phyloP scores from a whole-genome alignment of 2,113 vertebrate species.

The Entelurus aequoreus region DNA sequence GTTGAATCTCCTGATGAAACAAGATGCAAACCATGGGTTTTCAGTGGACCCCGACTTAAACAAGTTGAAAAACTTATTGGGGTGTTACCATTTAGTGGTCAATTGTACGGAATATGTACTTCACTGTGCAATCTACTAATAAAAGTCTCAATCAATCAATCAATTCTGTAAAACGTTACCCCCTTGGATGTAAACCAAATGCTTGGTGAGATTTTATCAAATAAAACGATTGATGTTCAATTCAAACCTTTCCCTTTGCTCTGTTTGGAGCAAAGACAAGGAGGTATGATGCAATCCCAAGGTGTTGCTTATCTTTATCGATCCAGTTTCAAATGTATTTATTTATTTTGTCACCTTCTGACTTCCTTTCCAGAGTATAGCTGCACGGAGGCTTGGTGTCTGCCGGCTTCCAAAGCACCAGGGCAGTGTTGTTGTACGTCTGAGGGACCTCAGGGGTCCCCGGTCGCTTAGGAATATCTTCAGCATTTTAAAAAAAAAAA shows the following conservation, averaged over 20 bases:
- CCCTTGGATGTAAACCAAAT: background rate
- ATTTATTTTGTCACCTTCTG: slow-evolving; percentile 72
- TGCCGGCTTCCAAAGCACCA: slow-evolving; percentile 90
- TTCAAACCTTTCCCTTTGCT: too few relatives aligned
- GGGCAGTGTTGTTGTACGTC: slow-evolving; percentile 86
- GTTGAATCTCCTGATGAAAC: slow-evolving; percentile 72
- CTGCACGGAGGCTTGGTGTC: slow-evolving; percentile 85
- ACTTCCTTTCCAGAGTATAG: slow-evolving; percentile 81
- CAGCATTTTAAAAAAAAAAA: background rate
- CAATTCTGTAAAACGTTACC: background rate
- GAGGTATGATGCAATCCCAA: background rate
- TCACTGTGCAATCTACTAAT: too few relatives aligned
- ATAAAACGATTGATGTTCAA: background rate
- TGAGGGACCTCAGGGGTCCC: slow-evolving; percentile 89
- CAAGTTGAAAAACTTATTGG: too few relatives aligned
- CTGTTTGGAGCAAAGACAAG: background rate
- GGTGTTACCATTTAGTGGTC: too few relatives aligned
- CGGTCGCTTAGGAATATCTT: slow-evolving; percentile 83
- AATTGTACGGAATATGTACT: too few relatives aligned
- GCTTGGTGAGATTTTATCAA: background rate
- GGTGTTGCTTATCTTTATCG: background rate
- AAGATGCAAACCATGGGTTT: background rate
- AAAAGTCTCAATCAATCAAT: too few relatives aligned
- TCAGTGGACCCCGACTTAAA: too few relatives aligned
- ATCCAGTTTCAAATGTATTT: background rate